Percentiles rank a stretch among this genome's conserved stretches.
These are phyloP conservation scores for Sipha maydis DNA, from an alignment of 2,888 invertebrate species.

Conservation along the genomic window DNA sequence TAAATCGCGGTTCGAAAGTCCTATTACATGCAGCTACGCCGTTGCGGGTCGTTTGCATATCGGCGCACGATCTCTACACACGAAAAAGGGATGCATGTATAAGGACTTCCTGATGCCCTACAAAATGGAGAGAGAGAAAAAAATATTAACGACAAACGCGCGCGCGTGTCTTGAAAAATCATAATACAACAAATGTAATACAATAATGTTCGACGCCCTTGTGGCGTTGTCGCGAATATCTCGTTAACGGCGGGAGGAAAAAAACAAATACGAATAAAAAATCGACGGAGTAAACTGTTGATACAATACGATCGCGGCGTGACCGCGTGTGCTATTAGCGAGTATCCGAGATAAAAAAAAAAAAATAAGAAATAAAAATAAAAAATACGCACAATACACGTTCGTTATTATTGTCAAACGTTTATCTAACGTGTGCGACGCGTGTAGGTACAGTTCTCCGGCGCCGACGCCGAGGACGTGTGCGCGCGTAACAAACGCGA, in stretches of 20 bases:
- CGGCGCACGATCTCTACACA: not conserved
- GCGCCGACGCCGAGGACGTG: not conserved
- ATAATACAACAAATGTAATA: not conserved
- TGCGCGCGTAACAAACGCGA: not conserved
- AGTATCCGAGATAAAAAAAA: not conserved
- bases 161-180: not conserved
- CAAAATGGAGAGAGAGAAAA: not conserved
- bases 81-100: conserved; percentile 14
- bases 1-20: not conserved
- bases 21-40: not conserved
- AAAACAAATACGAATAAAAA: not conserved
- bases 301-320: not conserved
- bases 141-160: too few species aligned
- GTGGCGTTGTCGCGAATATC: not conserved
- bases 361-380: too few species aligned
- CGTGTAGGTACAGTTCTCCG: too few species aligned
- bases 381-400: not conserved
- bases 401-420: not conserved
- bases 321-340: not conserved
- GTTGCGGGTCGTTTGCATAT: not conserved
- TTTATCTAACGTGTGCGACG: not conserved
- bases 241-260: not conserved
- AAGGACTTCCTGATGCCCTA: conserved; percentile 45
- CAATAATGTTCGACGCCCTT: not conserved
- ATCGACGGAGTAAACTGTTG: not conserved